phyloP scores from a whole-genome alignment of 2,113 vertebrate genomes.

The Naja naja region DNA sequence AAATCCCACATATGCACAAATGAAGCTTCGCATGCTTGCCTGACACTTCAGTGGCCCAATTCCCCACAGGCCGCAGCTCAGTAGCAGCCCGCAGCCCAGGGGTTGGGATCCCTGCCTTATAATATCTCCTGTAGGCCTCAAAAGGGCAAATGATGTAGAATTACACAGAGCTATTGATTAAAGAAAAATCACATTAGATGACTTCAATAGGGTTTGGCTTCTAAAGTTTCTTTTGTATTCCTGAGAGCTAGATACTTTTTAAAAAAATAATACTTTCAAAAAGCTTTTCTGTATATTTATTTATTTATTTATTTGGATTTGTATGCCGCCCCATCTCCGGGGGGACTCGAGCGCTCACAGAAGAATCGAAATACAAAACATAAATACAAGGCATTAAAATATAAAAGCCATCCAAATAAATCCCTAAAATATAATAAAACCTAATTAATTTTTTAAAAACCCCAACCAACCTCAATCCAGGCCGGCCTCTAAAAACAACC shows the following conservation, averaged over 20 bases:
- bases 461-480: no score
- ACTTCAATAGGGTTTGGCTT: background rate
- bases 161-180: background rate
- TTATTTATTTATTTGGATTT: no score
- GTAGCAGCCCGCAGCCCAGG: no score
- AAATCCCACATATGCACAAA: background rate
- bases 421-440: no score
- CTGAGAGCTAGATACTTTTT: background rate
- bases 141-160: background rate
- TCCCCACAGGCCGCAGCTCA: background rate
- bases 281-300: background rate
- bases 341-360: no score
- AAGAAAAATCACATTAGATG: background rate
- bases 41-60: background rate
- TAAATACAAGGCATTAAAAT: no score
- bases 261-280: background rate
- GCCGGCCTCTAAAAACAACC: no score
- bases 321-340: no score
- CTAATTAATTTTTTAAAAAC: no score
- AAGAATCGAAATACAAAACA: no score
- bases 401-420: no score
- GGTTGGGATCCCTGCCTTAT: background rate
- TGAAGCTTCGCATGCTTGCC: background rate
- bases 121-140: background rate
- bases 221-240: background rate